Conservation (phyloP, 2,888 invertebrate species). For the Lydus trimaculatus region DNA sequence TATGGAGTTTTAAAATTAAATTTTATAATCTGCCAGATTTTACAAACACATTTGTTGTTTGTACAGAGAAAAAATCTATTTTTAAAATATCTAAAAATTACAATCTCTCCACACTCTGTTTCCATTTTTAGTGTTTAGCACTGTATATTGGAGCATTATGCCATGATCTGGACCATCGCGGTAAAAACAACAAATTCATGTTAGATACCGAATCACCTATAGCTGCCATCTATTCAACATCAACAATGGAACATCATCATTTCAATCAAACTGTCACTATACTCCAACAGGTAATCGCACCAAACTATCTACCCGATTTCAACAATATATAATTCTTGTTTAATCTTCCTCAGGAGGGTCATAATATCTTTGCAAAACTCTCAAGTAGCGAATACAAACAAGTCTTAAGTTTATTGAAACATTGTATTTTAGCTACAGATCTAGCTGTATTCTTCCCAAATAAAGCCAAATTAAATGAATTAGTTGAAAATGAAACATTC, state of each 20-base stretch:
- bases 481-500: constrained; percentile 66
- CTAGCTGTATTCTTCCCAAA: constrained; percentile 83
- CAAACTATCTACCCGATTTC: too few relatives aligned
- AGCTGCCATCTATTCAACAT: constrained; percentile 85
- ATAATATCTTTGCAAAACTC: constrained; percentile 82
- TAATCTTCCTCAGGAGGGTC: constrained; percentile 71
- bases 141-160: constrained; percentile 83
- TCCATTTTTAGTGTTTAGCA: constrained; percentile 72
- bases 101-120: too few relatives aligned
- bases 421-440: constrained; percentile 87
- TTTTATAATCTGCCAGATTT: not conserved
- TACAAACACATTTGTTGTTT: not conserved
- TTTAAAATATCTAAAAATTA: not conserved
- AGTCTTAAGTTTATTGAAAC: constrained; percentile 77
- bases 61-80: not conserved
- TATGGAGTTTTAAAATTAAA: not conserved
- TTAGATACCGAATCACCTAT: constrained; percentile 81
- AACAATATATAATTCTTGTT: not conserved
- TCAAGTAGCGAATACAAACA: constrained; percentile 77
- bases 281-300: constrained; percentile 70
- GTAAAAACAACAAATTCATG: constrained; percentile 89
- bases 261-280: constrained; percentile 89
- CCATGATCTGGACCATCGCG: constrained; percentile 86
- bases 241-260: constrained; percentile 88
- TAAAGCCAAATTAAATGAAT: constrained; percentile 66